Evolutionary conservation across 1,140 invertebrate species (phyloP), one percentile per base, ranked within the genome.

Genomic region (Drosophila punjabiensis): DNA sequence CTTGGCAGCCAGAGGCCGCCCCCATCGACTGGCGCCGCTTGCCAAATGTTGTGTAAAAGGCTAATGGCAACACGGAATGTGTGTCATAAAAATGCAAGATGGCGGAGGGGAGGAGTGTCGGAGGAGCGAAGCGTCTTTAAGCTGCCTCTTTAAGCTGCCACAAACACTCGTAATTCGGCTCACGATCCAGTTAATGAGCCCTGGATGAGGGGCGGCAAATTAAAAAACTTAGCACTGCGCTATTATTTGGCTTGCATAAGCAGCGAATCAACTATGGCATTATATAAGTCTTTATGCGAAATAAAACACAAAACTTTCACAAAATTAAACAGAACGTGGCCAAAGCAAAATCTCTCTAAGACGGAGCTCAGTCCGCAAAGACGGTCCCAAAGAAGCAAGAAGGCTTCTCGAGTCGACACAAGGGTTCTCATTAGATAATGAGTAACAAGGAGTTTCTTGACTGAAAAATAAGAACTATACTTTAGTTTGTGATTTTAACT

Each of bases 41-140:
- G 86, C 86, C 86, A 90, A 90, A 91, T 90, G 79, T 90, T 90
- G 86, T 90, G 87, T 91, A 90, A 90, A 90, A 78, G 76, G 68
- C 75, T 71, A 61, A 58, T 73, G 61, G 56, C 79, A 66, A 39
- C 58, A 47, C 75, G 32, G 73, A 86, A 90, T 86, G 79, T 90
- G 67, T 91, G 86, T 80, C 86, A 86, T 86, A 89, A 86, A 91
- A 81, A 67, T 90, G 79, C 73, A 90, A 66, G 62, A 48, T 24
- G 41, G 45, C 35, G 20, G 55, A 3, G 59, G 52, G 13, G 24
- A 2, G 24, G 24, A 3, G 24, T 24, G 24, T 24, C 24, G 24
- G 24, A 24, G 16, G 33, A 14, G 37, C 24, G 11, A 9, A 11
- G 37, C n/a, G 13, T 33, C 62, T 79, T 74, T 52, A 79, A 79